Evolutionary conservation across 2,113 vertebrate genomes (phyloP).

Genomic region (Toxotes jaculatrix): DNA sequence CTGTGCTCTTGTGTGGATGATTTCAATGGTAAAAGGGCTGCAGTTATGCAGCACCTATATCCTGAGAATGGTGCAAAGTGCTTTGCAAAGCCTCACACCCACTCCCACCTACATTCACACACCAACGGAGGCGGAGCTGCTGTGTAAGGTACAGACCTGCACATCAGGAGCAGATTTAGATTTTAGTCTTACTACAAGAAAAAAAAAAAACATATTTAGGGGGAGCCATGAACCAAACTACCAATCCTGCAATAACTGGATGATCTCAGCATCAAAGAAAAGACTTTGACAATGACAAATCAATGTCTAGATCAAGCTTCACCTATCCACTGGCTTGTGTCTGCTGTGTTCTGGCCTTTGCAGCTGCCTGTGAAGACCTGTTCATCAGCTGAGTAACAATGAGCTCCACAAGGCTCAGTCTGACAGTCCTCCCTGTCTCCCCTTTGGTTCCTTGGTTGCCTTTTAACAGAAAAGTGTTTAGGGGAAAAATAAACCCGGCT

Average conservation of each 20-base stretch:
- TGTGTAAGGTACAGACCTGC: conserved; percentile 47
- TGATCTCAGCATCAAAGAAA: neutral
- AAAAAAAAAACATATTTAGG: conserved; percentile 6
- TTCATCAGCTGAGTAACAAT: conserved; percentile 66
- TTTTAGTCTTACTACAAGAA: conserved; percentile 26
- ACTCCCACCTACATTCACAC: conserved; percentile 68
- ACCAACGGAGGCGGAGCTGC: conserved; percentile 49
- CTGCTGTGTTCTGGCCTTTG: conserved; percentile 26
- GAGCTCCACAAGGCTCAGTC: conserved; percentile 33
- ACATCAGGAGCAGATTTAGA: conserved; percentile 51
- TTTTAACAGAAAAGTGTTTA: conserved; percentile 63
- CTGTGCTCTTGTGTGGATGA: neutral
- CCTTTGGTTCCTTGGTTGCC: conserved; percentile 45
- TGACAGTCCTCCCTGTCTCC: conserved; percentile 46
- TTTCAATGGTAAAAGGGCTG: conserved; percentile 21
- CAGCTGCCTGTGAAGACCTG: conserved; percentile 40
- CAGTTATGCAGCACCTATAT: conserved; percentile 35
- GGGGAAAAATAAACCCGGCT: conserved; percentile 64
- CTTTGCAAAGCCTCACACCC: conserved; percentile 61
- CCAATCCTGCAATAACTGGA: neutral
- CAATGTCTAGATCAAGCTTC: conserved; percentile 3
- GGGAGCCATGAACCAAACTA: conserved; percentile 28
- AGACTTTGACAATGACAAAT: conserved; percentile 13
- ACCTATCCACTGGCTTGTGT: conserved; percentile 18
- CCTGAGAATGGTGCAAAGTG: conserved; percentile 34